Evolutionary conservation across 2,888 invertebrate genomes (phyloP), one percentile per base, ranked within the genome.

Genomic region (Meiosimyza decipiens): DNA sequence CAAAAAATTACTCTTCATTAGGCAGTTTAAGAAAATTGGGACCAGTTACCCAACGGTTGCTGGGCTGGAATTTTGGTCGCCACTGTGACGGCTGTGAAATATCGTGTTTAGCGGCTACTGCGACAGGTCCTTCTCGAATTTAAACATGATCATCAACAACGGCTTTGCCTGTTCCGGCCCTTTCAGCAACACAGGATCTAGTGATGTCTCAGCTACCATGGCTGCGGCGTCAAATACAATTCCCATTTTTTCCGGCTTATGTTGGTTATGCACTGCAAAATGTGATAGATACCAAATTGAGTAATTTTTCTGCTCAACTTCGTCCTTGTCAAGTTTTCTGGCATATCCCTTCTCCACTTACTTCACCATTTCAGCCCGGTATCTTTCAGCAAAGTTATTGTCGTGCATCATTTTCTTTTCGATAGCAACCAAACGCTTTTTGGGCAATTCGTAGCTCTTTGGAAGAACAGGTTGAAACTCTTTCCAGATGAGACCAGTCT

Each of bases 161-260:
- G 72, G 67, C 22, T 72, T 67, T n/a, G 68, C 69, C 55, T 74
- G 71, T 66, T 84, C 83, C 1, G 85, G 83, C 4, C 85, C 85
- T 49, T 77, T 76, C 3, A 84, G 70, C 4, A 73, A 13, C 3
- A 9, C 18, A 9, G 60, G 79, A 73, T 84, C 83, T 6, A 84
- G 71, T 15, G 76, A 77, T 5, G 74, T 57, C 7, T 80, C 80
- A 4, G 77, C 33, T 6, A 71, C 74, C 4, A 70, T 74, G 0
- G 82, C 82, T 6, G 82, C 83, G 12, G 84, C 83, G 71, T 84
- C 83, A 62, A 77, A 82, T 1, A 83, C 82, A 1, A 82, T 67
- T 13, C 82, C 73, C 7, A 80, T 60, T 70, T 79, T 75, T 15
- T 74, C 76, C 2, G 77, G 77, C 60, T 82, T 82, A 33, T 81